phyloP scores from a whole-genome alignment of 2,888 invertebrate genomes.

The Eretmocerus hayati region DNA sequence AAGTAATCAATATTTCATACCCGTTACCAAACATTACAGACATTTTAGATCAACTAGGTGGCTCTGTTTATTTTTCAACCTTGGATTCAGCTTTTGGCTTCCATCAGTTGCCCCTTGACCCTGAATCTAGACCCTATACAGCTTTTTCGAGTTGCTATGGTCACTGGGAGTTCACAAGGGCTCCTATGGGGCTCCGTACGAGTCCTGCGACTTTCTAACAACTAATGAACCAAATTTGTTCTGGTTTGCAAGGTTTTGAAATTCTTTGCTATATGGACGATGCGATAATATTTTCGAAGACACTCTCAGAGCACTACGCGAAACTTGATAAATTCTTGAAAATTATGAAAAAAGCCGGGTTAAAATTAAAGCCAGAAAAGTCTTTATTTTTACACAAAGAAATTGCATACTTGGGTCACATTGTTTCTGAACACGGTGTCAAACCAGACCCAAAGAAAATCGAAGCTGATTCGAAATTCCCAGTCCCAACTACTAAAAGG shows the following conservation, averaged over 20 bases:
- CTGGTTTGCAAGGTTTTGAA: neutral
- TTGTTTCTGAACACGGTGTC: neutral
- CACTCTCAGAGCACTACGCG: neutral
- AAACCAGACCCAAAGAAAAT: neutral
- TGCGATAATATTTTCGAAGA: neutral
- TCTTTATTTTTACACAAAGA: neutral
- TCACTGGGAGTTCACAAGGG: conserved; percentile 20
- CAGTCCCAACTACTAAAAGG: neutral
- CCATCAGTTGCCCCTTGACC: conserved; percentile 33
- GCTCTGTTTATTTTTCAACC: conserved; percentile 27
- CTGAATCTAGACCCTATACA: conserved; percentile 31
- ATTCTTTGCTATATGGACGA: neutral
- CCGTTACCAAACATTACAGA: conserved; percentile 35
- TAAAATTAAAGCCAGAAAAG: neutral
- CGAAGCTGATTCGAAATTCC: neutral
- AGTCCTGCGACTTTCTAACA: neutral
- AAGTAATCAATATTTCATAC: conserved; percentile 30
- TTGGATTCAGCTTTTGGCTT: conserved; percentile 31
- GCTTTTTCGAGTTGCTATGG: conserved; percentile 33
- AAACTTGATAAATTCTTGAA: neutral
- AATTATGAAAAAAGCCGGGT: neutral
- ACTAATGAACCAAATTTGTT: neutral
- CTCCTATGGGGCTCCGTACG: neutral
- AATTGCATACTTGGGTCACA: neutral
- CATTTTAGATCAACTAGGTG: conserved; percentile 27